Base-by-base conservation (phyloP, 2,888 invertebrate species). In the Rhaphigaster nebulosa region DNA sequence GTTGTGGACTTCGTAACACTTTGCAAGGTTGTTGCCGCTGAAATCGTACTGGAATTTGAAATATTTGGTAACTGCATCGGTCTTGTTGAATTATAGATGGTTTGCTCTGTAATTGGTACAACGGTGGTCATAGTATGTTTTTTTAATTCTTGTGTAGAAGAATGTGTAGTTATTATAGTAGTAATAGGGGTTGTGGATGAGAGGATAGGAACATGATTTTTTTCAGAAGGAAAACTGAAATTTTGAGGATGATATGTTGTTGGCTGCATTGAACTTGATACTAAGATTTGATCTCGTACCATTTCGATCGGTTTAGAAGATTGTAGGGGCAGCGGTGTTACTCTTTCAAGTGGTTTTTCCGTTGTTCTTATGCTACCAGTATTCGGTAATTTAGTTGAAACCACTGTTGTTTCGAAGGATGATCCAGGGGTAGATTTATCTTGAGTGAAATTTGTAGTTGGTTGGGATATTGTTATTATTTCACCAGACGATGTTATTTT, bases 191-290 rank as follows among this genome's bases (percentile, higher is more conserved):
- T 60, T 5, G 87, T 84, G 1, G 89, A 76, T n/a, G 89, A 76
- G 1, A 29, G 18, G 41, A 20, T 12, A 34, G 10, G 38, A 15
- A 84, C 41, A 18, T 38, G 26, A n/a, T 80, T 80, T 50, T 84
- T 90, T 87, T 84, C 80, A n/a, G 90, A 29, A 52, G 41, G 45
- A 15, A 29, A 52, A 90, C 52, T 80, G 76, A 90, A 90, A 84
- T 90, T 90, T 15, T 90, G 90, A 84, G 90, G 90, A 56, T 90
- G 90, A 87, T 90, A 90, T 20, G 90, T 90, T 54, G 90, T 90
- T 1, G 90, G 90, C 26, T 90, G 76, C 38, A 50, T 52, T 26
- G 87, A 87, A 10, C 54, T 84, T 60, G 90, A 70, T 29, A 70
- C 10, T 4, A 70, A 38, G 45, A 80, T 84, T 26, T 80, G 90